Base-by-base conservation (phyloP, 2,113 vertebrate genomes). In the Desmodus rotundus region DNA sequence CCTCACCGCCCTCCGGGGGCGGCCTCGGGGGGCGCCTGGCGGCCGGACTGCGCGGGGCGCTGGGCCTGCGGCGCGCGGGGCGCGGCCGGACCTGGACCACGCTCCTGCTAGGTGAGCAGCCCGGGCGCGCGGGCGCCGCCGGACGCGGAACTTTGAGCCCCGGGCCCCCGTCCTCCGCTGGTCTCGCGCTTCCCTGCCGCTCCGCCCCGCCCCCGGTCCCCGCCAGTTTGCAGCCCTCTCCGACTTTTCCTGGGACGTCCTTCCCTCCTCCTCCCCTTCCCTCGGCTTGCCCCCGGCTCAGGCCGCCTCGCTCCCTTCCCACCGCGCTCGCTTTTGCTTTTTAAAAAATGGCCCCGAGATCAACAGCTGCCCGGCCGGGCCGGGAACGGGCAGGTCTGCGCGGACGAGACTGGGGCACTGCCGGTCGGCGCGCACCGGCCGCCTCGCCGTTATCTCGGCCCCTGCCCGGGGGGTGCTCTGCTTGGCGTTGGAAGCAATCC, bases 41-140 rank as follows among this genome's bases (percentile, higher is more conserved):
- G n/a, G 93, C 96, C 61, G 78, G 89, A 78, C 92, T 97, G 73
- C 89, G 96, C 68, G 87, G 96, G 72, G 96, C 92, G 87, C 89
- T 97, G 97, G 96, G 97, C 97, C 97, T 96, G 97, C 94, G 94
- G 94, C 94, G 95, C 63, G 85, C 94, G 82, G 95, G 96, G 93
- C 93, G 96, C 97, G 96, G 95, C 95, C 93, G 96, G 86, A 96
- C 95, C 77, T 98, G 97, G 96, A 97, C 88, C 96, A 97, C 97
- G 91, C 97, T 96, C 78, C 78, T 97, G 89, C 63, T 97, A 78
- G 97, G 97, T 98, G 97, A 98, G 97, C 96, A 73, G 89, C 88
- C 54, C 85, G 52, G 3, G 70, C 81, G 65, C 78, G 67, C 89
- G 77, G 72, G 89, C 91, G 87, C 74, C 52, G 86, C 87, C 77